These are phyloP conservation scores for Mizuhopecten yessoensis DNA, from an alignment of 1,140 invertebrate species.

Conservation along the genomic window DNA sequence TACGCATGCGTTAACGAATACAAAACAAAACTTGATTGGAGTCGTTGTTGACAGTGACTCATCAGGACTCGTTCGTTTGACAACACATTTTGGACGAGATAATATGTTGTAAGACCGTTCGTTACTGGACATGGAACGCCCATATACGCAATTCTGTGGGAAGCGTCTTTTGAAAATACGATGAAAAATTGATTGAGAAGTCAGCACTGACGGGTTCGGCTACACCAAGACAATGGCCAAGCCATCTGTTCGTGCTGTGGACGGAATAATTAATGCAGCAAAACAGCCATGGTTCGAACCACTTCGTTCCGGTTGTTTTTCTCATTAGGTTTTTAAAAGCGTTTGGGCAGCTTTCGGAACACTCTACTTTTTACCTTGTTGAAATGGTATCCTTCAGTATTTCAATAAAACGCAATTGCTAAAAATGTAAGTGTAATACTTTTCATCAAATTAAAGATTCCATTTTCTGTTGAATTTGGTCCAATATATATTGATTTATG, in stretches of 20 bases:
- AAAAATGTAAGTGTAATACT: too few species aligned
- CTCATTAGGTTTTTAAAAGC: not conserved
- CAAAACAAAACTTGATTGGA: not conserved
- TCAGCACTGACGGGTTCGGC: not conserved
- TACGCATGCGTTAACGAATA: not conserved
- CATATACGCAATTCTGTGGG: not conserved
- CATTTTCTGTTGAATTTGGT: too few species aligned
- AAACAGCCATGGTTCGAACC: not conserved
- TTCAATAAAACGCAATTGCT: too few species aligned
- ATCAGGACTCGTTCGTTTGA: not conserved
- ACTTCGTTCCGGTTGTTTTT: conserved; percentile 1
- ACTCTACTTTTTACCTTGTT: not conserved
- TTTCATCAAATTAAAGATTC: too few species aligned
- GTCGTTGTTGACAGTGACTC: too few species aligned
- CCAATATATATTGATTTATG: too few species aligned
- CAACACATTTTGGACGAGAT: not conserved
- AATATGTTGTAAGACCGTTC: not conserved
- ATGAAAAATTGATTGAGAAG: conserved; percentile 8
- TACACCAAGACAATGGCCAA: not conserved
- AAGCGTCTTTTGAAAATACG: not conserved
- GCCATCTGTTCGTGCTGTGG: not conserved
- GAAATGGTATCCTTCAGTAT: too few species aligned
- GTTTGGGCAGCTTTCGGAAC: not conserved
- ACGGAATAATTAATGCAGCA: not conserved
- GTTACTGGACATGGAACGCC: not conserved